phyloP scores from a whole-genome alignment of 35 echinoderm and acorn worm genomes.

The Apostichopus japonicus region DNA sequence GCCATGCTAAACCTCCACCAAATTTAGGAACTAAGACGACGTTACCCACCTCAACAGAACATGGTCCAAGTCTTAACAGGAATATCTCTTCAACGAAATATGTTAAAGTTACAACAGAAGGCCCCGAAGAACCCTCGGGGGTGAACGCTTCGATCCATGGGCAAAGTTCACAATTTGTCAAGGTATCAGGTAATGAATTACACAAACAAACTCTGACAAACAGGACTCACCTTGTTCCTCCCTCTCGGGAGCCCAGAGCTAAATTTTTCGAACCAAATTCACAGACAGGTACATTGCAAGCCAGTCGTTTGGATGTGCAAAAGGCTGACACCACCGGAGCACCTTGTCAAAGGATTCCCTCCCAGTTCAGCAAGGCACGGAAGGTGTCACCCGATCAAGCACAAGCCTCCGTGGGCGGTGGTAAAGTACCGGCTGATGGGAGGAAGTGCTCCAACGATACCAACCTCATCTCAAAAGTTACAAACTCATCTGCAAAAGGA shows the following conservation, averaged over 20 bases:
- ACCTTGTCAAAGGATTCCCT: background rate
- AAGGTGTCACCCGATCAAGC: background rate
- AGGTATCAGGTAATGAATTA: background rate
- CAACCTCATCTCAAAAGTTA: background rate
- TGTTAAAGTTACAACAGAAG: background rate
- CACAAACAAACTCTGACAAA: background rate
- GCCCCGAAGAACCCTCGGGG: background rate
- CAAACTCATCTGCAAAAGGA: background rate
- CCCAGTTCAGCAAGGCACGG: background rate
- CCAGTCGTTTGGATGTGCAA: background rate
- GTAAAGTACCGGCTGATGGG: background rate
- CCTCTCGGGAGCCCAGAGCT: background rate
- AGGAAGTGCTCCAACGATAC: background rate
- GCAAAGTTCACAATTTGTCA: background rate
- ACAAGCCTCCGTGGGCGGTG: background rate
- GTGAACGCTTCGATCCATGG: background rate
- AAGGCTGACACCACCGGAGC: background rate
- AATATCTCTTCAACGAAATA: background rate
- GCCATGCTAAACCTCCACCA: background rate
- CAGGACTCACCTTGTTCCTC: background rate
- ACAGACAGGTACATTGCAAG: background rate
- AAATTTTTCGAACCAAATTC: background rate
- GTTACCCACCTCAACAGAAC: background rate
- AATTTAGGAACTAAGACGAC: background rate
- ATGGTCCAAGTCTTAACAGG: background rate